phyloP scores from a whole-genome alignment of 2,797 vertebrate genomes.

The Coregonus suidteri region DNA sequence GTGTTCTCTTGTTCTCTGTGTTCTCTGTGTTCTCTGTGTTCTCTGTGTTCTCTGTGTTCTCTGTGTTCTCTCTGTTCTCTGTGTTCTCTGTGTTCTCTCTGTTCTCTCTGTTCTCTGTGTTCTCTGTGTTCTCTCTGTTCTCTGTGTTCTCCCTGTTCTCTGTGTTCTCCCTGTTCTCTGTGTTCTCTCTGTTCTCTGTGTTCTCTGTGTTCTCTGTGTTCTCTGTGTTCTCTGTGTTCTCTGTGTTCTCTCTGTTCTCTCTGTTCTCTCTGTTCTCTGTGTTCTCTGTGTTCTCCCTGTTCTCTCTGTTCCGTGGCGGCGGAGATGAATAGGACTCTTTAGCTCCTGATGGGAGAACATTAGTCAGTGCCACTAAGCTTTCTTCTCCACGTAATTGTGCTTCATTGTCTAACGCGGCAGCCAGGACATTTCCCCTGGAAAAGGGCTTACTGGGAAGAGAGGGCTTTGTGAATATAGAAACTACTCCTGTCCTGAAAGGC shows the following conservation, averaged over 20 bases:
- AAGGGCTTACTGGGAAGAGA: constrained; percentile 52
- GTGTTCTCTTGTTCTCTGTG: too few relatives aligned
- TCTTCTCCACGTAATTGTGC: constrained; percentile 74
- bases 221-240: too few relatives aligned
- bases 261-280: constrained; percentile 46
- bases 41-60: constrained; percentile 36
- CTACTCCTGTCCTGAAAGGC: constrained; percentile 54
- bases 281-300: constrained; percentile 42
- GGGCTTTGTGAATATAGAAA: constrained; percentile 63
- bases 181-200: too few relatives aligned
- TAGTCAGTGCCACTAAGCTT: constrained; percentile 77
- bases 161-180: too few relatives aligned
- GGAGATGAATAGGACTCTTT: constrained; percentile 79
- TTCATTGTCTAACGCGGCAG: constrained; percentile 70
- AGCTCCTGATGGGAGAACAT: constrained; percentile 75
- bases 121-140: too few relatives aligned
- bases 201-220: too few relatives aligned
- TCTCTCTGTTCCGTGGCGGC: constrained; percentile 32
- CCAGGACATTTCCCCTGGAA: constrained; percentile 68
- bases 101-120: too few relatives aligned
- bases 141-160: too few relatives aligned
- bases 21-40: too few relatives aligned
- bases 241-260: constrained; percentile 48
- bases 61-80: neutral
- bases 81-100: too few relatives aligned